phyloP scores from a whole-genome alignment of 2,113 vertebrate genomes.

The Platanista minor region DNA sequence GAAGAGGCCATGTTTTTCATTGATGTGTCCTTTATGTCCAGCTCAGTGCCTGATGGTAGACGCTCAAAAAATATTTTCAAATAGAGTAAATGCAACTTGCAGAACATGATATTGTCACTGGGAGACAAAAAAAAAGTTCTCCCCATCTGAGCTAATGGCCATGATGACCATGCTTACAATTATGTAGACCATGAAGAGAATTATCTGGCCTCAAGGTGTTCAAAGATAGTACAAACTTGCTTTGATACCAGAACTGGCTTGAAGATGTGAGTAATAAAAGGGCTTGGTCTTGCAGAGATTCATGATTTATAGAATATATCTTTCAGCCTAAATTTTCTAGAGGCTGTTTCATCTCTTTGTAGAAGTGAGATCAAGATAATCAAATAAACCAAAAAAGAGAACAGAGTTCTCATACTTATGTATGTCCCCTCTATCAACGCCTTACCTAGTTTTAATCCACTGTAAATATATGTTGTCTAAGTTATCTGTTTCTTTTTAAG shows the following conservation, averaged over 20 bases:
- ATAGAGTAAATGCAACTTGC: background rate
- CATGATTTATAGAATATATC: background rate
- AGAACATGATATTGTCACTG: background rate
- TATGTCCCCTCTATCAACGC: background rate
- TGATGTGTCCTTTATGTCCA: background rate
- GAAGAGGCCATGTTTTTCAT: background rate
- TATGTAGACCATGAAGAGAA: background rate
- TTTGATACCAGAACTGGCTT: background rate
- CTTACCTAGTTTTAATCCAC: background rate
- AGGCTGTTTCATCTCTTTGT: background rate
- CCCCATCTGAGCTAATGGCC: background rate
- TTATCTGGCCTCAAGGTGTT: background rate
- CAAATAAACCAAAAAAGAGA: constrained; percentile 9
- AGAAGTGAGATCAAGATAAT: background rate
- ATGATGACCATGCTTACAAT: background rate
- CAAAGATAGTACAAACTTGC: background rate
- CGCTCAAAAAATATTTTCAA: background rate
- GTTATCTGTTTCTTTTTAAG: background rate
- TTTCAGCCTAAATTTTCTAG: background rate
- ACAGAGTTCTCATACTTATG: background rate
- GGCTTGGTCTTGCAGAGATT: background rate
- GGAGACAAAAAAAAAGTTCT: background rate
- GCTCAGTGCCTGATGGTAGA: background rate
- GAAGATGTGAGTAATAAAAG: background rate
- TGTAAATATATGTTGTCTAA: background rate